phyloP scores from a whole-genome alignment of 2,797 vertebrate species.

The Antrozous pallidus region DNA sequence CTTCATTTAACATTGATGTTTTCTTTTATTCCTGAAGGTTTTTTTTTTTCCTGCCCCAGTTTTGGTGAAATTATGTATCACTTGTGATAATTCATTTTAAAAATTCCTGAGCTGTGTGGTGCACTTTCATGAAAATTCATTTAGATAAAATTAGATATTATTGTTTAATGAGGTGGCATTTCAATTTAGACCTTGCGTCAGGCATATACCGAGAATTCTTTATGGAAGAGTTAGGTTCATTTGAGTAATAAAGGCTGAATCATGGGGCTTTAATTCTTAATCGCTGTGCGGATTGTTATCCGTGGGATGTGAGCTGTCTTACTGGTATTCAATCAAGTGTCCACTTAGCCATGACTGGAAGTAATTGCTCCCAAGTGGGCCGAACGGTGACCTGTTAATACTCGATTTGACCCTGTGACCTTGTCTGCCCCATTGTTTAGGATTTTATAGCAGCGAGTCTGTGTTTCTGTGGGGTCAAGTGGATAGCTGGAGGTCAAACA shows the following conservation, averaged over 20 bases:
- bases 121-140: constrained; percentile 90
- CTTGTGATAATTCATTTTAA: constrained; percentile 90
- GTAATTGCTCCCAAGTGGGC: constrained; percentile 99
- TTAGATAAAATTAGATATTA: constrained; percentile 92
- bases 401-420: constrained; percentile 96
- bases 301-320: constrained; percentile 97
- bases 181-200: constrained; percentile 89
- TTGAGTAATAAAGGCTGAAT: constrained; percentile 99
- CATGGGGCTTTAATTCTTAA: constrained; percentile 99
- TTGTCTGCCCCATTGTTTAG: constrained; percentile 97
- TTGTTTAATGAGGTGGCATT: constrained; percentile 92
- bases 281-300: constrained; percentile 99
- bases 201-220: constrained; percentile 91
- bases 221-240: constrained; percentile 99
- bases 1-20: constrained; percentile 81
- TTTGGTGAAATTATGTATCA: constrained; percentile 87
- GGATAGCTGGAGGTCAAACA: constrained; percentile 89
- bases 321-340: constrained; percentile 99
- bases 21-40: constrained; percentile 82
- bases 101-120: constrained; percentile 89
- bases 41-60: constrained; percentile 82
- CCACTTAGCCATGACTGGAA: constrained; percentile 99
- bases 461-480: constrained; percentile 93
- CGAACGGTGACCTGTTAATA: constrained; percentile 99
- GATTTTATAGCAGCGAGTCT: constrained; percentile 93